Conservation (phyloP, 2,113 vertebrate genomes). For the Nothoprocta pentlandii region DNA sequence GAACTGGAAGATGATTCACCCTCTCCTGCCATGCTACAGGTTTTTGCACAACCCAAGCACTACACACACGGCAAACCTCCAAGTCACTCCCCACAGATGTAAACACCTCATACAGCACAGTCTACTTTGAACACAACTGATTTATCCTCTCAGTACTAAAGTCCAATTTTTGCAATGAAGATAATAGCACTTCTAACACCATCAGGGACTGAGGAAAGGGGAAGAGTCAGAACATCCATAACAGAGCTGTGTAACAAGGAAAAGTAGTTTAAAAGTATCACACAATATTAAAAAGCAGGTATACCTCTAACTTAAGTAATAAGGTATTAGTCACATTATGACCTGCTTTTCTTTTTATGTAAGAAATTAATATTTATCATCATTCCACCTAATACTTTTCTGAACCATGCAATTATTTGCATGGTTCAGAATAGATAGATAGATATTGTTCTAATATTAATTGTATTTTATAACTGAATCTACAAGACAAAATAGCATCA, state of each 20-base stretch:
- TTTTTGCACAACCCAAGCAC: not conserved
- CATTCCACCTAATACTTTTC: not conserved
- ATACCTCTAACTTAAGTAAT: not conserved
- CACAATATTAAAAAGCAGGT: not conserved
- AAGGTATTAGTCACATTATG: not conserved
- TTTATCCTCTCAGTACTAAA: not conserved
- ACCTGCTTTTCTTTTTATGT: not conserved
- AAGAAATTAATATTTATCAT: not conserved
- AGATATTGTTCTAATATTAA: not conserved
- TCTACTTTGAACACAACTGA: fast-evolving
- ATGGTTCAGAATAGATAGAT: too few relatives aligned
- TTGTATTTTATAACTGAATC: not conserved
- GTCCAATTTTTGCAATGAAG: not conserved
- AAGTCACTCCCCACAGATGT: not conserved
- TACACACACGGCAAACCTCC: too few relatives aligned
- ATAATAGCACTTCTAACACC: not conserved
- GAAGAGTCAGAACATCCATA: not conserved
- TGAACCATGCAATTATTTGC: not conserved
- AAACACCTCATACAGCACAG: not conserved
- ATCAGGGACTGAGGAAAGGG: not conserved
- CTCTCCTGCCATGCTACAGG: not conserved
- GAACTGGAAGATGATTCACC: not conserved
- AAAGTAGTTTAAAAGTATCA: not conserved
- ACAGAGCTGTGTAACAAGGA: too few relatives aligned
- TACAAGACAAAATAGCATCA: not conserved